Evolutionary conservation across 2,888 invertebrate species (phyloP).

Genomic region (Cotesia congregata): DNA sequence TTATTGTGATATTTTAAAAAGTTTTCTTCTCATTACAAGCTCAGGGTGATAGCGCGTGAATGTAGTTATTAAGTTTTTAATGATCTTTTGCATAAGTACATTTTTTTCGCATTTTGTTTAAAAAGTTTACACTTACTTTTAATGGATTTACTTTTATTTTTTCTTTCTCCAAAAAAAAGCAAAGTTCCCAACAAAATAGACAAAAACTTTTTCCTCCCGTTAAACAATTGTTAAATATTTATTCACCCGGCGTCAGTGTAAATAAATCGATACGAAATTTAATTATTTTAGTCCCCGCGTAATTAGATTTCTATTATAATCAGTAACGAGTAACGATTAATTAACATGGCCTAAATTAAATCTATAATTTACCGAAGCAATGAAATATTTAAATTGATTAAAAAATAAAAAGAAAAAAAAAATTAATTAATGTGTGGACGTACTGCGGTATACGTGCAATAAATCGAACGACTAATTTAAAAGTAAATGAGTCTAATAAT

Average conservation of each 20-base stretch:
- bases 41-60: not conserved
- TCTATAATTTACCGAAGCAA: constrained; percentile 44
- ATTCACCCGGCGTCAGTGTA: not conserved
- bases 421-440: too few relatives aligned
- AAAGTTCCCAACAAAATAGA: not conserved
- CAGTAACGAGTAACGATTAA: not conserved
- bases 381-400: not conserved
- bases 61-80: not conserved
- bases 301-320: constrained; percentile 7
- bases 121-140: not conserved
- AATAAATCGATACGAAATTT: constrained; percentile 5
- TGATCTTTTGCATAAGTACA: not conserved
- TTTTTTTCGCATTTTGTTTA: not conserved
- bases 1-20: not conserved
- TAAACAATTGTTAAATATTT: not conserved
- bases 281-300: not conserved
- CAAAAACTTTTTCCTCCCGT: not conserved
- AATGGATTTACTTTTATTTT: not conserved
- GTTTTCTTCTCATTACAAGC: not conserved
- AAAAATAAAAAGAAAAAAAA: too few relatives aligned
- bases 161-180: not conserved
- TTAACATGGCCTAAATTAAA: constrained; percentile 45
- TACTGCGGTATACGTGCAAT: too few relatives aligned
- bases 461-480: not conserved
- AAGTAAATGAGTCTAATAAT: not conserved